Base-by-base conservation (phyloP, 1,140 invertebrate genomes). In the Eupristina koningsbergeri region DNA sequence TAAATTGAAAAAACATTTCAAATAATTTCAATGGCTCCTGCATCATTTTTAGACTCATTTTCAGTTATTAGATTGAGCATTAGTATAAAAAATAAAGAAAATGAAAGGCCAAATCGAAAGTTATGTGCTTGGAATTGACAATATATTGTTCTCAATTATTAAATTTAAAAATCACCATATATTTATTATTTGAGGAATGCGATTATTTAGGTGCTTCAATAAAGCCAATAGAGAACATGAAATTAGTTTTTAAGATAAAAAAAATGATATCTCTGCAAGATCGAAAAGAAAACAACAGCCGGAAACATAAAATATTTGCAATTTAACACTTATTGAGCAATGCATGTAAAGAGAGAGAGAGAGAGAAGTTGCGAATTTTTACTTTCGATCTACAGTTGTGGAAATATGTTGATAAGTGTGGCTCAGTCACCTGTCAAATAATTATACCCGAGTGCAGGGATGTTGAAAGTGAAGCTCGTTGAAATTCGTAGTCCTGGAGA, bases 361-460 rank as follows among this genome's bases (percentile, higher is more conserved):
- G 53, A n/a, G 9, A 63, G 26, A 17, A 41, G 0, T 3, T 29
- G 2, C 3, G 22, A 47, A 11, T 47, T n/a, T 26, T 73, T 73
- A 22, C 39, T 45, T 26, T 7, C 8, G n/a, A 34, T 29, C 11
- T 58, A 9, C 26, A 75, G 63, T 9, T 39, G 53, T 58, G 58
- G 22, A 26, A 58, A 61, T 36, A 29, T 29, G 22, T 75, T 63
- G 34, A 45, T 8, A 53, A 63, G 5, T n/a, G 41, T 22, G 64
- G 63, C 45, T 15, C 64, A 63, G 75, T 77, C 74, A 83, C 58
- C 81, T 83, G 74, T 71, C 81, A 83, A n/a, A n/a, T n/a, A n/a
- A 78, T 83, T 83, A 82, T 5, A 47, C n/a, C 13, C 6, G 2
- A 41, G 17, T 36, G 11, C 58, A 9, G 76, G 58, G 26, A 41